phyloP scores from a whole-genome alignment of 1,140 invertebrate genomes.

The Drosophila takahashii region DNA sequence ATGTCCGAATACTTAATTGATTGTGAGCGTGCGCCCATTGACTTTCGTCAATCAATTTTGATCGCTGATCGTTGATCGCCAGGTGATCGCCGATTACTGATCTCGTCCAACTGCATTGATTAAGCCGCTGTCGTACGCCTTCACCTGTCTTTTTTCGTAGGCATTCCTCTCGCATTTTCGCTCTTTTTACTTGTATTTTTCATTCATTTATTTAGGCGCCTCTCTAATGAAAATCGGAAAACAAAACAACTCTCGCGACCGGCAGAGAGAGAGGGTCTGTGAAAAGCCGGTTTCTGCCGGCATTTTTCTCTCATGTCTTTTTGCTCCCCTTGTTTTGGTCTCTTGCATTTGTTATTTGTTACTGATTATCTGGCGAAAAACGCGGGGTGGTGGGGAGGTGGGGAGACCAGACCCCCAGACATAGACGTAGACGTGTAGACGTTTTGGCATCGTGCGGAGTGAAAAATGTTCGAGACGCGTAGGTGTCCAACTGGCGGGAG shows the following conservation, averaged over 20 bases:
- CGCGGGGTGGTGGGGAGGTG: slow-evolving; percentile 11
- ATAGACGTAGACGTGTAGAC: slow-evolving; percentile 57
- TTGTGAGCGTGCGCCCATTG: slow-evolving; percentile 72
- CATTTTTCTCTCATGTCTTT: slow-evolving; percentile 62
- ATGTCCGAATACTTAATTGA: slow-evolving; percentile 72
- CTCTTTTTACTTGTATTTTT: slow-evolving; percentile 16
- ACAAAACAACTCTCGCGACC: slow-evolving; percentile 34
- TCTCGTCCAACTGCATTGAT: slow-evolving; percentile 64
- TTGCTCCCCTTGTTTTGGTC: slow-evolving; percentile 35
- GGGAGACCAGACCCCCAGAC: slow-evolving; percentile 9
- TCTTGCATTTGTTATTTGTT: slow-evolving; percentile 46
- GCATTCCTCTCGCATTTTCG: slow-evolving; percentile 61
- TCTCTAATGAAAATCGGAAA: slow-evolving; percentile 50
- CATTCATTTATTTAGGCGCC: slow-evolving; percentile 53
- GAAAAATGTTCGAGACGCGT: slow-evolving; percentile 56
- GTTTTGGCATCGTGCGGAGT: slow-evolving; percentile 61
- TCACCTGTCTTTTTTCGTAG: slow-evolving; percentile 57
- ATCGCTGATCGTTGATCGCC: slow-evolving; percentile 41
- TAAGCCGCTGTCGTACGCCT: slow-evolving; percentile 59
- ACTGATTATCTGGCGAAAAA: slow-evolving; percentile 60
- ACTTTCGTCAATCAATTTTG: slow-evolving; percentile 73
- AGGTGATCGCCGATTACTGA: slow-evolving; percentile 60
- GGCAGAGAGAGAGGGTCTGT: slow-evolving; percentile 25
- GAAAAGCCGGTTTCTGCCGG: slow-evolving; percentile 72
- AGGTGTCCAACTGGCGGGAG: slow-evolving; percentile 36